Conservation (phyloP, 2,888 invertebrate genomes). For the Eupithecia pulchellata region DNA sequence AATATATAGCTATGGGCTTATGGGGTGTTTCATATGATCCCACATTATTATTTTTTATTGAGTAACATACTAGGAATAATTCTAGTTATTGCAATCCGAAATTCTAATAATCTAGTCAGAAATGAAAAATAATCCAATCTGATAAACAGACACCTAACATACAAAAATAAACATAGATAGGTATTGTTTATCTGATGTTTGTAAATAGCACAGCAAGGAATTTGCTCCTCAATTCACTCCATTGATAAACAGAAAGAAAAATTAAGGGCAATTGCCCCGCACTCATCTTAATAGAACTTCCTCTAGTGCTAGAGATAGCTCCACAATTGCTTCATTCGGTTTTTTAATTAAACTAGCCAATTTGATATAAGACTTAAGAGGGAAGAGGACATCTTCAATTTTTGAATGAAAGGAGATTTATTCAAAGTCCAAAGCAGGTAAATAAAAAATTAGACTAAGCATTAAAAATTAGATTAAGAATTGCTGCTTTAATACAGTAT, state of each 20-base stretch:
- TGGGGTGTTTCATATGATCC: no score
- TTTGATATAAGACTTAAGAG: background rate
- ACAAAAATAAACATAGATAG: background rate
- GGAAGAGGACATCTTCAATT: background rate
- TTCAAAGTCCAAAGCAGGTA: background rate
- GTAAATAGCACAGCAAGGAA: slow-evolving; percentile 11
- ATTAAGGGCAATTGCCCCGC: slow-evolving; percentile 79
- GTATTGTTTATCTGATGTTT: no score
- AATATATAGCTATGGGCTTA: no score
- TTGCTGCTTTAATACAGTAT: no score
- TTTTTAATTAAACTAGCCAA: slow-evolving; percentile 48
- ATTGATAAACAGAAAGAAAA: slow-evolving; percentile 63
- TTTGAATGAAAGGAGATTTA: background rate
- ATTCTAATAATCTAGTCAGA: background rate
- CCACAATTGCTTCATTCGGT: slow-evolving; percentile 54
- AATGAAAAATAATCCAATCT: no score
- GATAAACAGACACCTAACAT: no score
- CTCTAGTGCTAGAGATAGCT: slow-evolving; percentile 53
- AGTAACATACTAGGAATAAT: no score
- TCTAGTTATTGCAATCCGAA: background rate
- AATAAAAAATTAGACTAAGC: background rate
- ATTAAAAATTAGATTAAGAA: no score
- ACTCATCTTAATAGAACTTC: slow-evolving; percentile 79
- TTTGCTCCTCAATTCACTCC: slow-evolving; percentile 33
- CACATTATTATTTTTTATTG: background rate